Evolutionary conservation across 2,797 vertebrate species (phyloP).

Genomic region (Dromococcyx pavoninus): DNA sequence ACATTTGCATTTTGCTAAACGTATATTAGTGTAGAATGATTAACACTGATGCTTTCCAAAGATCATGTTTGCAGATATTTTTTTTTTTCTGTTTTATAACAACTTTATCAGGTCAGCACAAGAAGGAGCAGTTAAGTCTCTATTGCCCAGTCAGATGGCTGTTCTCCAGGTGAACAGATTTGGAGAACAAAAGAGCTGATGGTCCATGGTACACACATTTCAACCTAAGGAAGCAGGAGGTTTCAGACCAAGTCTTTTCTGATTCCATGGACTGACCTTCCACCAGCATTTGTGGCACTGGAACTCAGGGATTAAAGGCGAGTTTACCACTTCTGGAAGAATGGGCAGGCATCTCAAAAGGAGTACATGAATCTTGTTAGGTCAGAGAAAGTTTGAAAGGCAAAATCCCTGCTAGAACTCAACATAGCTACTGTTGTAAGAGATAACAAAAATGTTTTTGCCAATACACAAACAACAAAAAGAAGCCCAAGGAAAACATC

Average conservation of each 20-base stretch:
- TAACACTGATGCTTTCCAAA: not conserved
- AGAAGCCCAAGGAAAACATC: too few species aligned
- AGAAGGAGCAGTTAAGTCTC: not conserved
- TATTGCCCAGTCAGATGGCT: not conserved
- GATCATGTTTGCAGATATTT: not conserved
- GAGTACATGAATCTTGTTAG: too few species aligned
- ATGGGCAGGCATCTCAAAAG: too few species aligned
- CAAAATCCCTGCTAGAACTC: too few species aligned
- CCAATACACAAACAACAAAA: too few species aligned
- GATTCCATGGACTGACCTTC: not conserved
- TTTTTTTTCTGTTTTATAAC: not conserved
- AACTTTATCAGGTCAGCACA: not conserved
- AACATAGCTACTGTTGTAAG: too few species aligned
- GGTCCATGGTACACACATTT: fast-evolving
- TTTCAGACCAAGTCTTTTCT: not conserved
- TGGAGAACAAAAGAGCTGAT: not conserved
- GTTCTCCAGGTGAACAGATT: fast-evolving
- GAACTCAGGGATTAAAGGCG: too few species aligned
- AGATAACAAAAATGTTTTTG: too few species aligned
- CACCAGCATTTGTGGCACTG: fast-evolving
- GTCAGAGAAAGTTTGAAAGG: too few species aligned
- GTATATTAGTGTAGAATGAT: not conserved
- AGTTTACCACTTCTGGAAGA: too few species aligned
- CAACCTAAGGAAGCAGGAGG: fast-evolving
- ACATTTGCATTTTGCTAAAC: not conserved